These are phyloP conservation scores for Chrosomus eos DNA, from an alignment of 2,797 vertebrate genomes.

Conservation along the genomic window DNA sequence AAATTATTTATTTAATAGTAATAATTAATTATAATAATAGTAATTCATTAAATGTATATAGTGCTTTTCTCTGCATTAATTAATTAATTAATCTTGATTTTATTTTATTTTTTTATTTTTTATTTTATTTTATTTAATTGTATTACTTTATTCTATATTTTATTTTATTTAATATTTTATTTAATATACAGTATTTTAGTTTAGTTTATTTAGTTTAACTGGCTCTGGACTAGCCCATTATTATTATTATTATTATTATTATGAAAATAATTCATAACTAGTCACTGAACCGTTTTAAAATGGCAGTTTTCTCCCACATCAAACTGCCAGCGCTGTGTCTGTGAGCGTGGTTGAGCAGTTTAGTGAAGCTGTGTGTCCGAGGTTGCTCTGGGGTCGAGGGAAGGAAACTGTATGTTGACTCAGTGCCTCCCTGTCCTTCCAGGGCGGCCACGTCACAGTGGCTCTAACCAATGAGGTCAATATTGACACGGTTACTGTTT, in stretches of 20 bases:
- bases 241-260: not conserved
- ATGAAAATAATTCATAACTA: not conserved
- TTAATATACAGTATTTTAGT: not conserved
- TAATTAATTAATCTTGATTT: too few relatives aligned
- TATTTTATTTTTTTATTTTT: not conserved
- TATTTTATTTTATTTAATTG: too few relatives aligned
- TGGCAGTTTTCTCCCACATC: not conserved
- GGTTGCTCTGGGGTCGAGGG: constrained; percentile 16
- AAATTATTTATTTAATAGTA: too few relatives aligned
- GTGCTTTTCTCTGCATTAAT: too few relatives aligned
- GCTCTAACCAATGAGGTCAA: constrained; percentile 68
- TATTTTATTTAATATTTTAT: not conserved
- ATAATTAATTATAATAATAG: too few relatives aligned
- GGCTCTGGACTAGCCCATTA: not conserved
- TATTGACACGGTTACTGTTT: constrained; percentile 71
- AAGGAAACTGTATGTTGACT: constrained; percentile 46
- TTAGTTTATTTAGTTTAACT: constrained; percentile 57
- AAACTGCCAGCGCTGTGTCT: not conserved
- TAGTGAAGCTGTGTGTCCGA: not conserved
- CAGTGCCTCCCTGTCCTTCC: constrained; percentile 34
- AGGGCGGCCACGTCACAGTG: constrained; percentile 50
- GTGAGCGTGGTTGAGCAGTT: not conserved
- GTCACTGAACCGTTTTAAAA: not conserved
- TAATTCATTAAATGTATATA: too few relatives aligned
- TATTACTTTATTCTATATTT: not conserved